A percentile compares a stretch with the other conserved stretches of the same genome.
These are phyloP conservation scores for Myopa tessellatipennis DNA, from an alignment of 2,888 invertebrate genomes.

Conservation along the genomic window DNA sequence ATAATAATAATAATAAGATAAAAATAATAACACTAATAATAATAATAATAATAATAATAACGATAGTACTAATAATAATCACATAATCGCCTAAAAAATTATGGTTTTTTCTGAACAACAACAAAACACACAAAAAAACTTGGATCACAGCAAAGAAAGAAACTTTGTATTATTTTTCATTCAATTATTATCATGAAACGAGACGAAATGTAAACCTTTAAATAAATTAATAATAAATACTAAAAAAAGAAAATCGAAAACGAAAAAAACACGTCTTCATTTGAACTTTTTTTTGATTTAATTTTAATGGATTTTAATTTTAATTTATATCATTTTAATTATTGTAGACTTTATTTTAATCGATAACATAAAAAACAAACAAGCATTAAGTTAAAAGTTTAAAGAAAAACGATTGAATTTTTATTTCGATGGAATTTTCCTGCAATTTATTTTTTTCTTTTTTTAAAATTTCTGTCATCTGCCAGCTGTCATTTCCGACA, in stretches of 20 bases:
- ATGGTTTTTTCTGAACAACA: too few species aligned
- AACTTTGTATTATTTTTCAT: background rate
- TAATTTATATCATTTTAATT: background rate
- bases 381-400: background rate
- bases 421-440: background rate
- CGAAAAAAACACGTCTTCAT: background rate
- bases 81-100: too few species aligned
- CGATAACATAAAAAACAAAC: background rate
- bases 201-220: too few species aligned
- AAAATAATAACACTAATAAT: background rate
- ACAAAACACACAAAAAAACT: too few species aligned
- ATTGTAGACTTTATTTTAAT: background rate
- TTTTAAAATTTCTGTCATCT: constrained; percentile 8
- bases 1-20: background rate
- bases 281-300: background rate
- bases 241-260: background rate
- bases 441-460: background rate
- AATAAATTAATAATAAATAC: too few species aligned
- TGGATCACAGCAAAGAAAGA: background rate
- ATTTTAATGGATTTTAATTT: too few species aligned
- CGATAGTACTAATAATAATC: background rate
- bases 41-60: background rate
- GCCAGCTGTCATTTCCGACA: constrained; percentile 33
- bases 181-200: too few species aligned
- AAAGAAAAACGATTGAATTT: background rate